Conservation (phyloP, 2,113 vertebrate genomes). For the Malurus cyaneus region DNA sequence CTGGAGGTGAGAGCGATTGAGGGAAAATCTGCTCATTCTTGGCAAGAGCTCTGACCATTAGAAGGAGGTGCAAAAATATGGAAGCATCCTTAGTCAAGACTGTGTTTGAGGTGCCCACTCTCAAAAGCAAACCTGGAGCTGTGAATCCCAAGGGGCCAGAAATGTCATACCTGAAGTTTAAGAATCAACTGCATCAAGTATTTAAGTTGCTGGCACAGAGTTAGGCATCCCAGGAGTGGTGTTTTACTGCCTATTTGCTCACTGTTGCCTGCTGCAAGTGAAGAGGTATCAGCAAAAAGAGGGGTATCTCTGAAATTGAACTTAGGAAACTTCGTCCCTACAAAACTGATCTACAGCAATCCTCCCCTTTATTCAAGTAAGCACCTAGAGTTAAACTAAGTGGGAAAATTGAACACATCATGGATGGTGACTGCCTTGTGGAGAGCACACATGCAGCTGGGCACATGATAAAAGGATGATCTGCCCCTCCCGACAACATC, state of each 20-base stretch:
- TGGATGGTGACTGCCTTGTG: neutral
- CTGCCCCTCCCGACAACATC: neutral
- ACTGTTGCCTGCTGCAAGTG: neutral
- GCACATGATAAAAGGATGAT: neutral
- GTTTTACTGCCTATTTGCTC: neutral
- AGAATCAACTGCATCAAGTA: neutral
- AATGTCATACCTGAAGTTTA: neutral
- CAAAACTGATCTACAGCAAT: neutral
- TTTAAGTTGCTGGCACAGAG: neutral
- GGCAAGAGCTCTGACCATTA: neutral
- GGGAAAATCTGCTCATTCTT: neutral
- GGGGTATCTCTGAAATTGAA: neutral
- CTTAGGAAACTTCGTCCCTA: neutral
- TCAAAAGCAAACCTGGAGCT: neutral
- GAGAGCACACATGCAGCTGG: neutral
- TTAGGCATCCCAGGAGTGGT: neutral
- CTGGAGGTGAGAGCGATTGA: neutral
- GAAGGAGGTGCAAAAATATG: neutral
- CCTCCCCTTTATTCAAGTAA: neutral
- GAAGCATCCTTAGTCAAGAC: neutral
- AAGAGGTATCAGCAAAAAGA: neutral
- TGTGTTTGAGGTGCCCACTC: neutral
- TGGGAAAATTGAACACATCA: neutral
- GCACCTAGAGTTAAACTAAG: neutral
- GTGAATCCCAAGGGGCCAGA: neutral